Percentiles rank a stretch among this genome's conserved stretches.
Conservation (phyloP, 2,888 invertebrate genomes). For the Lymantria monacha region DNA sequence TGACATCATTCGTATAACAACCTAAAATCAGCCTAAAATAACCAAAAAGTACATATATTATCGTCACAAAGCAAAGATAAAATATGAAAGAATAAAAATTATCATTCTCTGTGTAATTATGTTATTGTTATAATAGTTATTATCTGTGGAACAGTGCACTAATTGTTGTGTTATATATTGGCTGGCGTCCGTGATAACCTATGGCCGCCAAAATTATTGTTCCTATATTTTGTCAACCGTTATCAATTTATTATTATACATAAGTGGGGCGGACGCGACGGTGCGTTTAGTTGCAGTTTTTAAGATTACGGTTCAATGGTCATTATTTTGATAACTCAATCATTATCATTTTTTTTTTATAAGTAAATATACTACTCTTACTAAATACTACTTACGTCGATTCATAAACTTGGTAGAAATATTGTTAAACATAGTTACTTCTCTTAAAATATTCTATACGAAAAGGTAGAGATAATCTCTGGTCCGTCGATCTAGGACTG, state of each 20-base stretch:
- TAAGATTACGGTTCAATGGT: conserved; percentile 22
- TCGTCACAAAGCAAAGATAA: background rate
- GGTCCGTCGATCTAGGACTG: too few species aligned
- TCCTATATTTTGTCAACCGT: conserved; percentile 49
- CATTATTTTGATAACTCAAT: background rate
- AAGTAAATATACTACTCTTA: background rate
- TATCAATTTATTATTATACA: conserved; percentile 36
- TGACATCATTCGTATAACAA: too few species aligned
- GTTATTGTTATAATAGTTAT: conserved; percentile 35
- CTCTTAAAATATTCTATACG: too few species aligned
- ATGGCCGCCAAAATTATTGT: conserved; percentile 51
- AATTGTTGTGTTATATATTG: conserved; percentile 43
- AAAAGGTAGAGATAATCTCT: too few species aligned
- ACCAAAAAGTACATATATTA: background rate
- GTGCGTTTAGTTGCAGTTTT: conserved; percentile 23
- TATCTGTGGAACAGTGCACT: conserved; percentile 36
- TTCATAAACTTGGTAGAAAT: too few species aligned
- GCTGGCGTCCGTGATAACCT: conserved; percentile 48
- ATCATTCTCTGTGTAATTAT: conserved; percentile 22
- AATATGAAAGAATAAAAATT: conserved; percentile 1
- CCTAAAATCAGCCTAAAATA: background rate
- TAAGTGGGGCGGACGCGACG: conserved; percentile 25
- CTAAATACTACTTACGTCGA: too few species aligned
- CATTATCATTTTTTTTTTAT: too few species aligned
- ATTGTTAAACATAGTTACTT: too few species aligned